A percentile compares a stretch with the other conserved stretches of the same genome.
phyloP scores from a whole-genome alignment of 2,113 vertebrate species.

The Nematolebias whitei region DNA sequence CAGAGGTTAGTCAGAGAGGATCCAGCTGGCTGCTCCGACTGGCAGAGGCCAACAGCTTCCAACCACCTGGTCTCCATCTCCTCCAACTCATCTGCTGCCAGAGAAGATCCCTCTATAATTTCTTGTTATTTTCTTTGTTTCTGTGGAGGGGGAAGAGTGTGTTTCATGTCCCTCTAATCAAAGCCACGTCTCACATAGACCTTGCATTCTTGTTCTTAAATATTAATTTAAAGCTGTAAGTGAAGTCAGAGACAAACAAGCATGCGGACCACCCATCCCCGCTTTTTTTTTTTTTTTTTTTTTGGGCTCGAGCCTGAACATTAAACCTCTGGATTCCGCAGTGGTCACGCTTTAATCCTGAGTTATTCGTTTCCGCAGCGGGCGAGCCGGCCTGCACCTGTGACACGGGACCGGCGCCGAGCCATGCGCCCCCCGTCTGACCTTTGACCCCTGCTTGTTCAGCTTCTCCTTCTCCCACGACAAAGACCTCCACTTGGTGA shows the following conservation, averaged over 20 bases:
- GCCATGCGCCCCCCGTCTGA: conserved; percentile 70
- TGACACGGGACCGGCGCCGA: conserved; percentile 65
- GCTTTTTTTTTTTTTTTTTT: conserved; percentile 64
- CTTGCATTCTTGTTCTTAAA: conserved; percentile 60
- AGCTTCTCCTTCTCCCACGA: conserved; percentile 62
- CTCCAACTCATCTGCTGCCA: conserved; percentile 60
- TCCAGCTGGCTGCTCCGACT: too few species aligned
- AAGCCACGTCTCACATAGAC: conserved; percentile 73
- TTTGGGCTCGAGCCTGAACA: conserved; percentile 60
- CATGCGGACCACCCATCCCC: conserved; percentile 78
- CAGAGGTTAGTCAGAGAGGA: conserved; percentile 73
- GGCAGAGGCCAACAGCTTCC: conserved; percentile 42
- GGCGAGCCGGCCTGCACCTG: conserved; percentile 76
- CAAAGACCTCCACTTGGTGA: background rate
- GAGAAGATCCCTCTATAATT: conserved; percentile 63
- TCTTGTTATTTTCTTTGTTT: conserved; percentile 4
- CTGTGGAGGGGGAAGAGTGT: conserved; percentile 51
- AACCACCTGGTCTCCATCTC: conserved; percentile 75
- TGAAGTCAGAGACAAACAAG: conserved; percentile 78
- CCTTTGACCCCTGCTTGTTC: conserved; percentile 80
- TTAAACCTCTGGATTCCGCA: conserved; percentile 70
- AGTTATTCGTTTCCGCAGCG: conserved; percentile 49
- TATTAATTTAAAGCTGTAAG: conserved; percentile 30
- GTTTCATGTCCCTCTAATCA: conserved; percentile 79
- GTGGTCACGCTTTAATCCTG: conserved; percentile 72